These are phyloP conservation scores for Argyresthia goedartella DNA, from an alignment of 2,888 invertebrate genomes.

Conservation along the genomic window DNA sequence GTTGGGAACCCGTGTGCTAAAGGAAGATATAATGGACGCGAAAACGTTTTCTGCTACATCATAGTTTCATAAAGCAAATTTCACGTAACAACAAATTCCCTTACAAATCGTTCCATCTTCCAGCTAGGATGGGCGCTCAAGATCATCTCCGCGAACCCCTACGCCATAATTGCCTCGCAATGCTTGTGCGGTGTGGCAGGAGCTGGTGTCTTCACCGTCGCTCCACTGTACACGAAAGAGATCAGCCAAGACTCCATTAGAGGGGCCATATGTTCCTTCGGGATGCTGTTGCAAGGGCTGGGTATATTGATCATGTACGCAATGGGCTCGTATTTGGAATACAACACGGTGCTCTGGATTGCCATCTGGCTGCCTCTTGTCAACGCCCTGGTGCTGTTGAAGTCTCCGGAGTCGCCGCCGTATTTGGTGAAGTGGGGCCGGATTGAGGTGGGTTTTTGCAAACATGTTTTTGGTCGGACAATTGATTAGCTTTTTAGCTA, in stretches of 20 bases:
- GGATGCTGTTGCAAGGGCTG: conserved; percentile 11
- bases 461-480: too few relatives aligned
- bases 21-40: too few relatives aligned
- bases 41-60: too few relatives aligned
- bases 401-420: conserved; percentile 8
- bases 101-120: neutral
- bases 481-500: neutral
- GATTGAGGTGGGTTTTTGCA: conserved; percentile 5
- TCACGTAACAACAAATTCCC: neutral
- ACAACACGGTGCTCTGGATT: conserved; percentile 12
- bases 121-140: conserved; percentile 14
- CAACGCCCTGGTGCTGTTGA: conserved; percentile 5
- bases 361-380: conserved; percentile 9
- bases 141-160: conserved; percentile 12
- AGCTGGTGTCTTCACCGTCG: conserved; percentile 10
- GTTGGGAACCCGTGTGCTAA: too few relatives aligned
- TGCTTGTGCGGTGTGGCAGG: conserved; percentile 10
- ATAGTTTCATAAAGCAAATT: too few relatives aligned
- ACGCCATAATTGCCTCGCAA: conserved; percentile 9
- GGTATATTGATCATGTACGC: conserved; percentile 12
- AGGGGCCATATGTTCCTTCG: conserved; percentile 10
- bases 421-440: conserved; percentile 9
- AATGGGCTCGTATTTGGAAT: conserved; percentile 11
- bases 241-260: conserved; percentile 13
- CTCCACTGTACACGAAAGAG: conserved; percentile 13